Evolutionary conservation across 2,113 vertebrate species (phyloP), one percentile per base, ranked within the genome.

Genomic region (Sapayoa aenigma): DNA sequence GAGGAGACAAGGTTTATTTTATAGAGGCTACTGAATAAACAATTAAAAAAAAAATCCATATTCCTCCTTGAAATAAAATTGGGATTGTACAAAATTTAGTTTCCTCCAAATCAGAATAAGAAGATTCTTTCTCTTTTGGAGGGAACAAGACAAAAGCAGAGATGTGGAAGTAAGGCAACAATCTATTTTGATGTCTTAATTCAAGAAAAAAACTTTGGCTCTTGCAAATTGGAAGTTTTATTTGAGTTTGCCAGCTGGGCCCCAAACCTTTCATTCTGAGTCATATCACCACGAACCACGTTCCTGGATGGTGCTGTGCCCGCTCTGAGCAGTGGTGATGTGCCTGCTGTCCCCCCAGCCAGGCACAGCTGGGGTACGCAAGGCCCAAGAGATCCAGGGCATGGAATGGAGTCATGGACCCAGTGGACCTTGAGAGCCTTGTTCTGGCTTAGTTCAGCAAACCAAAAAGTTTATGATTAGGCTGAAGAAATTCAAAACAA

Each of bases 61-160:
- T 81, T 90, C 30, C 52, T 12, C 33, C 41, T 49, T 90, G 37
- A 93, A 93, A 78, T 90, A 90, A 90, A 90, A 89, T 49, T 41
- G 27, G 49, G 44, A 84, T 60, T 67, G 44, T 78, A 80, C 31
- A 84, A 52, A 8, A 47, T 74, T 84, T 85, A 41, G 49, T 86
- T 90, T 90, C 30, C 22, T 90, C 60, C 41, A n/a, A 74, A 67
- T 3, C 23, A 19, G 30, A 35, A 31, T 50, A 53, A 74, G 46
- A 89, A 87, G 20, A 60, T 90, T 74, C n/a, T 72, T 75, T 53
- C 16, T 39, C 6, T 91, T n/a, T 69, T 85, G 73, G 39, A 90
- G 31, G 19, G 31, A 30, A n/a, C 14, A 44, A 21, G 25, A 71
- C 6, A 44, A 52, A 88, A 74, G 24, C 7, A 78, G 49, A 84